Evolutionary conservation across 2,797 vertebrate genomes (phyloP).

Genomic region (Hippopotamyrus pictus): DNA sequence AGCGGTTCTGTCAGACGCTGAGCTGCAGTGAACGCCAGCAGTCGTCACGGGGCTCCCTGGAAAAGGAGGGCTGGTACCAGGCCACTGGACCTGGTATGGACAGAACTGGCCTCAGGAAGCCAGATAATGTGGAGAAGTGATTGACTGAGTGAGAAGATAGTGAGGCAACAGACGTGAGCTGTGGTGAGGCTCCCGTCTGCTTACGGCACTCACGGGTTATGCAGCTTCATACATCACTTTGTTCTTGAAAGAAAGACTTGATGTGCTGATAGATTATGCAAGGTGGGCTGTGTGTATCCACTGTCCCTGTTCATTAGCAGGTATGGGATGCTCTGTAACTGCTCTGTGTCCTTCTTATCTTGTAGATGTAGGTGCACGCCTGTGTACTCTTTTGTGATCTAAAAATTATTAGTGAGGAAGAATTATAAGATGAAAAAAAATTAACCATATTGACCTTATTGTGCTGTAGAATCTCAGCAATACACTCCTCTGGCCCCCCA

Average conservation of each 20-base stretch:
- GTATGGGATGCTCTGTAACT: not conserved
- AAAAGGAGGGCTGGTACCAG: not conserved
- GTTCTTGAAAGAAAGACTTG: not conserved
- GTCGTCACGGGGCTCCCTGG: not conserved
- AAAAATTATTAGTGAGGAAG: not conserved
- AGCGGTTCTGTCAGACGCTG: not conserved
- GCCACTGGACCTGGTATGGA: not conserved
- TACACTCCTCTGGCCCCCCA: not conserved
- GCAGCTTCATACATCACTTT: not conserved
- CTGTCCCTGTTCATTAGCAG: conserved; percentile 1
- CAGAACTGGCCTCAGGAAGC: not conserved
- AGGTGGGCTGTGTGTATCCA: not conserved
- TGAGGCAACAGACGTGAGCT: not conserved
- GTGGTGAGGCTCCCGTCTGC: not conserved
- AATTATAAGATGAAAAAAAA: not conserved
- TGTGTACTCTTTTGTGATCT: not conserved
- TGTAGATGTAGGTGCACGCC: not conserved
- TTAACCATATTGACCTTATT: not conserved
- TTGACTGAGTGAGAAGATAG: not conserved
- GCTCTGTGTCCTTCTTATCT: not conserved
- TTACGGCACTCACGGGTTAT: not conserved
- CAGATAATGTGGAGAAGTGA: not conserved
- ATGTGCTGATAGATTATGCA: conserved; percentile 7
- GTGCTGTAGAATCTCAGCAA: not conserved
- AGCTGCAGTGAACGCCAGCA: not conserved